Evolutionary conservation across 2,113 vertebrate genomes (phyloP).

Genomic region (Vicugna pacos): DNA sequence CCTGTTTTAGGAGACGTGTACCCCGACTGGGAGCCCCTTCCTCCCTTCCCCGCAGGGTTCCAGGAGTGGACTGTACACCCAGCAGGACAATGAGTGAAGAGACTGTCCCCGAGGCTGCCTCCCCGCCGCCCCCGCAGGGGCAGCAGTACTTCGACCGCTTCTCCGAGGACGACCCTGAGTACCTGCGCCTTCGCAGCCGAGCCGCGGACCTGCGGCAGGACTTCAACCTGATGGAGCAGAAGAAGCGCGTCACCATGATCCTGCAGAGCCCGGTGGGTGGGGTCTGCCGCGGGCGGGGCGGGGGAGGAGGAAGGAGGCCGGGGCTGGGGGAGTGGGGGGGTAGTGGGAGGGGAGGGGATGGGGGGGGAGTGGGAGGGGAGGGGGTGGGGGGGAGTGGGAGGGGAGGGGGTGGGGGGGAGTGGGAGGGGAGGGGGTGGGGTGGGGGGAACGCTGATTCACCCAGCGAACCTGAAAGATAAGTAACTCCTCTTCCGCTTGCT

Average conservation of each 20-base stretch:
- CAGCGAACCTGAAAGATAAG: not conserved
- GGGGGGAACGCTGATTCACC: too few relatives aligned
- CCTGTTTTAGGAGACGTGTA: not conserved
- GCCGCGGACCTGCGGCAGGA: constrained; percentile 88
- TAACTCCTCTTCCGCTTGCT: not conserved
- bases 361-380: too few relatives aligned
- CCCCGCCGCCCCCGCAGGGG: constrained; percentile 83
- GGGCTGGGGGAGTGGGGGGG: not conserved
- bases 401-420: too few relatives aligned
- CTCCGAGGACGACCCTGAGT: constrained; percentile 90
- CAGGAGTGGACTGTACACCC: not conserved
- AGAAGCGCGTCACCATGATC: constrained; percentile 95
- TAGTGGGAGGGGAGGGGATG: too few relatives aligned
- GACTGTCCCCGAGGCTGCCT: constrained; percentile 80
- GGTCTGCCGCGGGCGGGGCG: rapidly evolving
- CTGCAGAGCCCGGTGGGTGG: constrained; percentile 94
- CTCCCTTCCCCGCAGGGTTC: constrained; percentile 45
- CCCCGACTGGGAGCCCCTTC: not conserved
- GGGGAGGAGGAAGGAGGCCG: not conserved
- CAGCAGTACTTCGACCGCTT: constrained; percentile 90
- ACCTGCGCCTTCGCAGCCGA: constrained; percentile 87
- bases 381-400: too few relatives aligned
- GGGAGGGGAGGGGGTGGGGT: too few relatives aligned
- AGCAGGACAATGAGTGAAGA: constrained; percentile 85
- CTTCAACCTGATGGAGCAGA: constrained; percentile 92